These are phyloP conservation scores for Trissolcus brochymenae DNA, from an alignment of 2,888 invertebrate genomes.

Conservation along the genomic window DNA sequence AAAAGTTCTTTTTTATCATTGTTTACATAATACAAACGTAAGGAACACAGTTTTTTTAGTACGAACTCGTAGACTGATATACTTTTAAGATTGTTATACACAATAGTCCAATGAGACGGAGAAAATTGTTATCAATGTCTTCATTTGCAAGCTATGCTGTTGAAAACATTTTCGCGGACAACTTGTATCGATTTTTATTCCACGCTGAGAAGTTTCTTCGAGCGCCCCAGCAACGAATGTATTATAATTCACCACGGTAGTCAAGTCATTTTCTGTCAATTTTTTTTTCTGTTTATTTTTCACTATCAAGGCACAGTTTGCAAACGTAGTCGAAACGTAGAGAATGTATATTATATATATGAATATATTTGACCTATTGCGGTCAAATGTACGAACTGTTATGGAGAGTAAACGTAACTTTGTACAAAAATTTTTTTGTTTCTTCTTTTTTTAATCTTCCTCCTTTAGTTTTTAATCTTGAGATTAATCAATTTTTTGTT, in stretches of 20 bases:
- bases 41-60: slow-evolving; percentile 66
- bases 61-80: slow-evolving; percentile 75
- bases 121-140: slow-evolving; percentile 58
- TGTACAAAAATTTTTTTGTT: slow-evolving; percentile 58
- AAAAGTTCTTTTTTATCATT: slow-evolving; percentile 48
- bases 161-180: slow-evolving; percentile 39
- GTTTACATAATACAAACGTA: slow-evolving; percentile 63
- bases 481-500: no score
- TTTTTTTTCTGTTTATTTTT: slow-evolving; percentile 10
- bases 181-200: slow-evolving; percentile 27
- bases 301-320: slow-evolving; percentile 62
- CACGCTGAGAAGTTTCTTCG: slow-evolving; percentile 18
- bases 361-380: slow-evolving; percentile 61
- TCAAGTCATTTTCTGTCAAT: background rate
- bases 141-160: slow-evolving; percentile 63
- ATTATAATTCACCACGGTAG: background rate
- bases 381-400: slow-evolving; percentile 66
- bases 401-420: slow-evolving; percentile 71
- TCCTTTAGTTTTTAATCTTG: no score
- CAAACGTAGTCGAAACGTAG: slow-evolving; percentile 73
- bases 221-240: slow-evolving; percentile 2
- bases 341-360: slow-evolving; percentile 62
- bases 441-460: no score
- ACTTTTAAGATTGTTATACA: slow-evolving; percentile 72
- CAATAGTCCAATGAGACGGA: slow-evolving; percentile 48